A percentile compares a stretch with the other conserved stretches of the same genome.
phyloP scores from a whole-genome alignment of 2,797 vertebrate species.

The Pogonophryne albipinna region DNA sequence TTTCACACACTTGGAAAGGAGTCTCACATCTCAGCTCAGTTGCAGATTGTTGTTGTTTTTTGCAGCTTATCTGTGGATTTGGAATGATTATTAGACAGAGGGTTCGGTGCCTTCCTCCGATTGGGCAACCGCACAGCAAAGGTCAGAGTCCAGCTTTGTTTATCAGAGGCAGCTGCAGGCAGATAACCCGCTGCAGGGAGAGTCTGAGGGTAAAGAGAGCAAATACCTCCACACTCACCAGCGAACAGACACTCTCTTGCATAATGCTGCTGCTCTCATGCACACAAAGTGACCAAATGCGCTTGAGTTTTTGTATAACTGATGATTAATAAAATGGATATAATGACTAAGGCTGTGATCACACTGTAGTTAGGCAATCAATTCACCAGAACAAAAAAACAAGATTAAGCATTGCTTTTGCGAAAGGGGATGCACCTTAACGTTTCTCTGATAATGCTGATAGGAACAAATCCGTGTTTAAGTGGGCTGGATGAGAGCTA shows the following conservation, averaged over 20 bases:
- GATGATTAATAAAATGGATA: too few relatives aligned
- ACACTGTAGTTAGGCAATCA: too few relatives aligned
- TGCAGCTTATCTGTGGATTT: constrained; percentile 47
- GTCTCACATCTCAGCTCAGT: constrained; percentile 34
- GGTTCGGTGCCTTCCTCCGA: constrained; percentile 27
- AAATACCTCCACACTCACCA: constrained; percentile 33
- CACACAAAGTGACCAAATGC: neutral
- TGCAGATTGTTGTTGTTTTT: constrained; percentile 12
- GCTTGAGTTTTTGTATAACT: too few relatives aligned
- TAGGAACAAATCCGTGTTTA: too few relatives aligned
- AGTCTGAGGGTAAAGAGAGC: constrained; percentile 44
- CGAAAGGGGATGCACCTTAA: too few relatives aligned
- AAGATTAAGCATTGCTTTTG: too few relatives aligned
- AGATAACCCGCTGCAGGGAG: constrained; percentile 56
- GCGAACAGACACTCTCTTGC: neutral
- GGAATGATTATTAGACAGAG: constrained; percentile 64
- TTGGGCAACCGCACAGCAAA: constrained; percentile 46
- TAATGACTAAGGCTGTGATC: too few relatives aligned
- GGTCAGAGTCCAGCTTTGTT: constrained; percentile 69
- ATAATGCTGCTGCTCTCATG: neutral
- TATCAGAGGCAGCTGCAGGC: constrained; percentile 45
- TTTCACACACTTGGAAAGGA: constrained; percentile 4
- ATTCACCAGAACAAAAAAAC: too few relatives aligned
- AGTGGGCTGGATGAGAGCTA: too few relatives aligned
- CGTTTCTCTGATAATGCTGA: too few relatives aligned